Evolutionary conservation across 37 sponge, comb jelly and placozoan species (phyloP), one percentile per base, ranked within the genome.

Genomic region (Beroe forskalii): DNA sequence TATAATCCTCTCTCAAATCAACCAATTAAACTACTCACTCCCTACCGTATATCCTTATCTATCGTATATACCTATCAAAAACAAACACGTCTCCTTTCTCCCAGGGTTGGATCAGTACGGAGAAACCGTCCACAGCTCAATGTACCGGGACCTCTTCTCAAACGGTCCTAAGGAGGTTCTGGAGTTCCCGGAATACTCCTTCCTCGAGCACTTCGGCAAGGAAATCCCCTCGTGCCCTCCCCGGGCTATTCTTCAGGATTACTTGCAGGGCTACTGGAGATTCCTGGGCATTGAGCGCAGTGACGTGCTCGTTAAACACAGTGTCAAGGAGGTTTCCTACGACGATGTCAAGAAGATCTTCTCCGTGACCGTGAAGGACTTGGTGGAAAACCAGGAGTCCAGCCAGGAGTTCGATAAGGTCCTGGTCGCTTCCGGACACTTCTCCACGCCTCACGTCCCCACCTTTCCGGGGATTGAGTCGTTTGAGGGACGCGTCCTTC

Each of bases 171-270:
- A 93, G 41, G 93, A 93, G 33, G 35, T n/a, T 37, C 31, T 76
- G 14, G 93, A 93, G 36, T 91, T 93, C 42, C 67, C 83, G 24
- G 91, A 93, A 27, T 93, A 93, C 91, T 62, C 89, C 0, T 93
- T 91, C 41, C 89, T 90, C 0, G 91, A 93, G 23, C 93, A 93
- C 55, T 93, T 93, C 35, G 91, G 91, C 30, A 90, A 83, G 36
- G 60, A 90, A 0, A 91, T 93, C 23, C 91, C 91, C 0, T 93
- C 93, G 14, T 93, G 33, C 40, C 91, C 93, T 22, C 93, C 93
- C 2, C 66, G 93, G 6, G 67, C 60, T 0, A 91, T 93, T 0
- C 36, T 93, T 0, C 40, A 14, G 0, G 93, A 93, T 30, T 93
- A 93, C 89, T 48, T 12, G 41, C 14, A 62, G 4, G 90, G 91